phyloP scores from a whole-genome alignment of 2,113 vertebrate genomes.

The Xiphophorus maculatus region DNA sequence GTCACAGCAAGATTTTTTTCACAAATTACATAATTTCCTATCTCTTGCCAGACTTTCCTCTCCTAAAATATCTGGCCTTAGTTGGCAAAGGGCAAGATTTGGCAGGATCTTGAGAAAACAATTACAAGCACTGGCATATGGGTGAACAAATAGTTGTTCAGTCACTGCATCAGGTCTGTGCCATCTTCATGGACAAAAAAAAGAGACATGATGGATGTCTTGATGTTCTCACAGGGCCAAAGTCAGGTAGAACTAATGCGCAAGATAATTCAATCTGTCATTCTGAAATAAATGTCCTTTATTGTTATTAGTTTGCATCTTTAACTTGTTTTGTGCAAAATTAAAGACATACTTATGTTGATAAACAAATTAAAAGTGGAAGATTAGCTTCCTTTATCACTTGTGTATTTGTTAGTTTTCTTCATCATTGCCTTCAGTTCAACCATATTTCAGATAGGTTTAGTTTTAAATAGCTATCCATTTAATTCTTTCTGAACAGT shows the following conservation, averaged over 20 bases:
- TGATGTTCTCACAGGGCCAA: conserved; percentile 80
- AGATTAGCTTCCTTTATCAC: background rate
- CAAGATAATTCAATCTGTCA: conserved; percentile 63
- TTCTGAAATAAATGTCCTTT: conserved; percentile 21
- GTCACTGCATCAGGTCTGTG: conserved; percentile 92
- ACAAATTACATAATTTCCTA: conserved; percentile 60
- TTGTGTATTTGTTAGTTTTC: background rate
- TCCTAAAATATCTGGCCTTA: conserved; percentile 81
- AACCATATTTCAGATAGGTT: background rate
- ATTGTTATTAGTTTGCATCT: background rate
- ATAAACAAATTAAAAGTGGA: background rate
- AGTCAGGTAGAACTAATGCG: conserved; percentile 83
- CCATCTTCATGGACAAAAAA: conserved; percentile 84
- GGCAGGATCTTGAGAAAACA: conserved; percentile 86
- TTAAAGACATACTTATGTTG: background rate
- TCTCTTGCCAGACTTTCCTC: conserved; percentile 76
- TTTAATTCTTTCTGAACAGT: background rate
- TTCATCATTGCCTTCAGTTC: background rate
- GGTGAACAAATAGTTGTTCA: conserved; percentile 89
- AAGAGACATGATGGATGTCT: conserved; percentile 87
- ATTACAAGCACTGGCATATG: conserved; percentile 97
- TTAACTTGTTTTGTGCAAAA: background rate
- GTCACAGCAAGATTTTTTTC: conserved; percentile 37
- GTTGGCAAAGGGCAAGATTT: conserved; percentile 83
- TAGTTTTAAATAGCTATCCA: background rate